Evolutionary conservation across 2,113 vertebrate species (phyloP).

Genomic region (Ceratotherium simum): DNA sequence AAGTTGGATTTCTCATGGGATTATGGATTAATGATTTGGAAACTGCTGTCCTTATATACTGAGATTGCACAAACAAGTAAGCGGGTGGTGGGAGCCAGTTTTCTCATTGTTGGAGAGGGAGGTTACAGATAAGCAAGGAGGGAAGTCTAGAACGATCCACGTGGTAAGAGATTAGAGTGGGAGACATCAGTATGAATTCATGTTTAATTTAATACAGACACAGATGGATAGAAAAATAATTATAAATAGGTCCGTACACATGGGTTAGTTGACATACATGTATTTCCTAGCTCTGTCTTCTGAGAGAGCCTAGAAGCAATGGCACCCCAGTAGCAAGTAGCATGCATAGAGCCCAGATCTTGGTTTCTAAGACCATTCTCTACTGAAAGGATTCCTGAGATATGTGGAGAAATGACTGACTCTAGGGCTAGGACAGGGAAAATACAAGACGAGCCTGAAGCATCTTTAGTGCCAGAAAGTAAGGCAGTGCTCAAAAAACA

Average conservation of each 20-base stretch:
- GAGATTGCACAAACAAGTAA: neutral
- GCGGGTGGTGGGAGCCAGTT: neutral
- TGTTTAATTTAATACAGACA: neutral
- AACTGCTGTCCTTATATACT: neutral
- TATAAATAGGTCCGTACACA: neutral
- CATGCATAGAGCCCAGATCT: neutral
- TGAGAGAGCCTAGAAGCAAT: neutral
- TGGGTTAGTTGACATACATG: neutral
- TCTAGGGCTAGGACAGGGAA: neutral
- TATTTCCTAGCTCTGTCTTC: neutral
- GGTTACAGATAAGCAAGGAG: neutral
- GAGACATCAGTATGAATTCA: neutral
- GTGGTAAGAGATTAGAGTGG: neutral
- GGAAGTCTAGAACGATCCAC: neutral
- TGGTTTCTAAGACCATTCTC: neutral
- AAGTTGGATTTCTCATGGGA: neutral
- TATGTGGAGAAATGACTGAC: neutral
- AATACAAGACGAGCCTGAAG: neutral
- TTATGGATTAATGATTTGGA: neutral
- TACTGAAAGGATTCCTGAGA: neutral
- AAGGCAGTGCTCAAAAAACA: neutral
- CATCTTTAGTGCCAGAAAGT: neutral
- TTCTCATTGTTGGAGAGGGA: neutral
- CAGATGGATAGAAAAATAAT: neutral
- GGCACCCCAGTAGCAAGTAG: neutral